phyloP scores from a whole-genome alignment of 2,113 vertebrate genomes.

The Megaceryle torquata region DNA sequence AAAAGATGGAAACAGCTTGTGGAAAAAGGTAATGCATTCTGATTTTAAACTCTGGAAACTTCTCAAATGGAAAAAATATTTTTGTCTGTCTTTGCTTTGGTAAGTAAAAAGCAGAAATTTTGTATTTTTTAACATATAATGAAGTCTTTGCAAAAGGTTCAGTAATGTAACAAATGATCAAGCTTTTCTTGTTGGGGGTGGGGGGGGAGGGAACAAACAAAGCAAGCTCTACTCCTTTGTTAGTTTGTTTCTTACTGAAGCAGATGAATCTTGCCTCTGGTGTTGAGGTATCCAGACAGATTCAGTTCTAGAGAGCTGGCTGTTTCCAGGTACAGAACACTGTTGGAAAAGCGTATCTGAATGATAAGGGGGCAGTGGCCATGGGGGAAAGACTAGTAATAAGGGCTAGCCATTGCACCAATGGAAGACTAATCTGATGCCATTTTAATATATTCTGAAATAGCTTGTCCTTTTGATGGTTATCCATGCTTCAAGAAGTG shows the following conservation, averaged over 20 bases:
- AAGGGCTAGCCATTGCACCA: neutral
- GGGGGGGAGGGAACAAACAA: neutral
- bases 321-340: neutral
- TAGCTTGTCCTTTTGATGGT: neutral
- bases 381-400: neutral
- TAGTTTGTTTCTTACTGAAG: neutral
- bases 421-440: neutral
- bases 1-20: conserved; percentile 94
- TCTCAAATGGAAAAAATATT: neutral
- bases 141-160: neutral
- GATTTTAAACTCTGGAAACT: neutral
- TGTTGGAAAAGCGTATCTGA: neutral
- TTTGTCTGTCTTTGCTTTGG: neutral
- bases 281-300: neutral
- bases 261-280: neutral
- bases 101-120: neutral
- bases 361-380: neutral
- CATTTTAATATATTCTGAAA: neutral
- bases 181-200: neutral
- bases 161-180: neutral
- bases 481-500: neutral
- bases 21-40: conserved; percentile 85
- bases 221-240: neutral
- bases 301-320: neutral
- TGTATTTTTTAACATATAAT: neutral